Percentiles rank a stretch among this genome's conserved stretches.
phyloP scores from a whole-genome alignment of 92 coral and sea anemone genomes.

The Epizoanthus ramosus region DNA sequence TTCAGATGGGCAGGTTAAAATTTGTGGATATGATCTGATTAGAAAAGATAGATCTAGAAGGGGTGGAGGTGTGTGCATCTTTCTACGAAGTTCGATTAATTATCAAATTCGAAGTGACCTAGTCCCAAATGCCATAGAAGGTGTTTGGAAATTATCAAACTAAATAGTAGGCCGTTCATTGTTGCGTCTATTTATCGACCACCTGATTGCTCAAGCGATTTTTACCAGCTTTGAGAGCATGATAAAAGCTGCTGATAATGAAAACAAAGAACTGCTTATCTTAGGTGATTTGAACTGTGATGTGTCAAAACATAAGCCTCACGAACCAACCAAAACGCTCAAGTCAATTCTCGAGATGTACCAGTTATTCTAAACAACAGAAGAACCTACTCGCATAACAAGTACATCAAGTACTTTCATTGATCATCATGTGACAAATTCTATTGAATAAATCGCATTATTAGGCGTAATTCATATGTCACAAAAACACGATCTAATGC shows the following conservation, averaged over 20 bases:
- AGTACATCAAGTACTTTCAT: too few relatives aligned
- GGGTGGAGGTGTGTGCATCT: conserved; percentile 62
- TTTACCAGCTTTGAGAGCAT: conserved; percentile 49
- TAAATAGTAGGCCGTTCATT: conserved; percentile 46
- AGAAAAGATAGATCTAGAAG: conserved; percentile 56
- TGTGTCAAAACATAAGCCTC: too few relatives aligned
- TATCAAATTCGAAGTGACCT: conserved; percentile 42
- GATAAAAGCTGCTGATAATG: conserved; percentile 40
- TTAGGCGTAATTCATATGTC: conserved; percentile 50
- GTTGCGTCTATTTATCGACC: conserved; percentile 52
- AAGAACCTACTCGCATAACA: too few relatives aligned
- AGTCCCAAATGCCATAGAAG: conserved; percentile 42
- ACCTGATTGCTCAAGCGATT: conserved; percentile 37
- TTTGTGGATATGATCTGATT: conserved; percentile 49
- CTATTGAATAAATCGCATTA: conserved; percentile 10
- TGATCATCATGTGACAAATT: conserved; percentile 28
- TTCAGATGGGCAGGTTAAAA: conserved; percentile 46
- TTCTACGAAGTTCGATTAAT: conserved; percentile 45
- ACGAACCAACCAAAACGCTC: too few relatives aligned
- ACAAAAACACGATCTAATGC: neutral
- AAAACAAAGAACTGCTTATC: neutral
- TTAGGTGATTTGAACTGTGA: too few relatives aligned
- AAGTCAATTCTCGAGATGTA: too few relatives aligned
- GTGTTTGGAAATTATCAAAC: conserved; percentile 55
- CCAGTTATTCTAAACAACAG: too few relatives aligned